These are phyloP conservation scores for Planococcus citri DNA, from an alignment of 1,140 invertebrate species.

Conservation along the genomic window DNA sequence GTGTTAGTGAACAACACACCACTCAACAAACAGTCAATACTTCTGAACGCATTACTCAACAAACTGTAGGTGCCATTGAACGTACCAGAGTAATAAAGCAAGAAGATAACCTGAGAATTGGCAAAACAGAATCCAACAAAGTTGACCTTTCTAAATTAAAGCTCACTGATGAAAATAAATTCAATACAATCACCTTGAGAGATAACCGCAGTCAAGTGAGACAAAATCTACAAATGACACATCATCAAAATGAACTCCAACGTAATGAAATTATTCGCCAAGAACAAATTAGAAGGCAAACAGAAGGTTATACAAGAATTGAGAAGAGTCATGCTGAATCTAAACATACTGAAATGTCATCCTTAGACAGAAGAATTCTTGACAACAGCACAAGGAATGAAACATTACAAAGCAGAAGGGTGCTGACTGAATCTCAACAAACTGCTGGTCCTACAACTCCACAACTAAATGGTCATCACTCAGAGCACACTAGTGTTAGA, in stretches of 20 bases:
- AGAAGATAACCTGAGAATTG: not conserved
- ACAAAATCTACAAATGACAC: not conserved
- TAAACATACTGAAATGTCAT: not conserved
- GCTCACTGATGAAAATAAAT: not conserved
- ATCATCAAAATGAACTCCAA: not conserved
- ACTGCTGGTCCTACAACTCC: no score
- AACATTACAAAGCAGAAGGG: not conserved
- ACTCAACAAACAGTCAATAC: not conserved
- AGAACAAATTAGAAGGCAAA: not conserved
- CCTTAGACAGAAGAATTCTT: not conserved
- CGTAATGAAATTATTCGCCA: not conserved
- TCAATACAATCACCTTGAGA: not conserved
- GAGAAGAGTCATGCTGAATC: not conserved
- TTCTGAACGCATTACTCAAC: not conserved
- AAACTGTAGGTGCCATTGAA: not conserved
- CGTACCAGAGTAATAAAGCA: not conserved
- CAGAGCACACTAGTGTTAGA: not conserved
- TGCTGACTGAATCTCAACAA: not conserved
- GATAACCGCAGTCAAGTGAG: not conserved
- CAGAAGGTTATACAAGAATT: not conserved
- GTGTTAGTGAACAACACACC: constrained; percentile 29
- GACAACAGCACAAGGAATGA: not conserved
- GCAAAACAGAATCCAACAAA: not conserved
- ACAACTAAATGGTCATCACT: not conserved
- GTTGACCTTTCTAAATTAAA: not conserved